Conservation (phyloP, 2,888 invertebrate genomes). For the Steinernema hermaphroditum region DNA sequence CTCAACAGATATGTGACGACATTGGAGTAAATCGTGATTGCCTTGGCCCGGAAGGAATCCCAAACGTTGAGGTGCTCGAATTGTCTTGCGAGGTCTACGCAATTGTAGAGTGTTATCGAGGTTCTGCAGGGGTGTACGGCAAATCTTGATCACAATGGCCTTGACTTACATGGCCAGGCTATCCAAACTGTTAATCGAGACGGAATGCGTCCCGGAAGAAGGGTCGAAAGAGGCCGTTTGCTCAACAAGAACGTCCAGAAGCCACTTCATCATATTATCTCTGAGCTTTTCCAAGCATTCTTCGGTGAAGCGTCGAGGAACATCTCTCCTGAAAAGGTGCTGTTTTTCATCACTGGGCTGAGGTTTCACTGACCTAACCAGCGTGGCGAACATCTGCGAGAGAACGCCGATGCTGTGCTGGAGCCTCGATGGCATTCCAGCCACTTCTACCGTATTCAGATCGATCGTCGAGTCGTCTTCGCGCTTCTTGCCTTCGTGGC, state of each 20-base stretch:
- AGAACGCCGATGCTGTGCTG: neutral
- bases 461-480: neutral
- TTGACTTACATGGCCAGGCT: neutral
- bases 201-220: neutral
- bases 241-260: neutral
- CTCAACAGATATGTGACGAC: neutral
- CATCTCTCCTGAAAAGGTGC: neutral
- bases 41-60: neutral
- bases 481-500: neutral
- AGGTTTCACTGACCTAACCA: neutral
- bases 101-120: neutral
- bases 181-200: neutral
- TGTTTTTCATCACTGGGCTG: neutral
- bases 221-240: neutral
- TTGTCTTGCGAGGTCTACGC: neutral
- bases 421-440: neutral
- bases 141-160: too few species aligned
- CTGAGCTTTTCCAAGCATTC: slow-evolving; percentile 5
- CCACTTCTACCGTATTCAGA: neutral
- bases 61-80: neutral
- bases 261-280: slow-evolving; percentile 9
- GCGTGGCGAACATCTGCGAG: neutral
- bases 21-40: neutral
- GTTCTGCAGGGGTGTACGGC: neutral
- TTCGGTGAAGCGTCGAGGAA: neutral